Evolutionary conservation across 2,113 vertebrate genomes (phyloP).

Genomic region (Sardina pilchardus): DNA sequence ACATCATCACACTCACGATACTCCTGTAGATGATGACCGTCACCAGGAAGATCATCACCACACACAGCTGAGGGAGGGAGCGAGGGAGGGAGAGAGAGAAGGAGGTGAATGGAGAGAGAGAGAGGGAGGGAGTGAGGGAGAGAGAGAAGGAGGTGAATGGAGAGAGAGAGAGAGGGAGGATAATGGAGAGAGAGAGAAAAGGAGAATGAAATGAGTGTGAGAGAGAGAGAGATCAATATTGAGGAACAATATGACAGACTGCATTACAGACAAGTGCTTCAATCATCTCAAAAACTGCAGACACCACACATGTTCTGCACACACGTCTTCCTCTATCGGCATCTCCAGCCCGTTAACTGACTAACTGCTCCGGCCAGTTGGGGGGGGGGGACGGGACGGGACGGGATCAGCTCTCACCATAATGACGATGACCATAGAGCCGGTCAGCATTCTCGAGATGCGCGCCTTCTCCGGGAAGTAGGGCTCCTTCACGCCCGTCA

Average conservation of each 20-base stretch:
- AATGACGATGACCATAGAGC: constrained; percentile 77
- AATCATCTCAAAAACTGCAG: neutral
- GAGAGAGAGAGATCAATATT: neutral
- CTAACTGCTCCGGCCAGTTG: neutral
- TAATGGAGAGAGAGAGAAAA: neutral
- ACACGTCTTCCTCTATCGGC: neutral
- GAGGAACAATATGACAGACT: neutral
- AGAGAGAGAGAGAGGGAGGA: neutral
- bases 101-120: too few species aligned
- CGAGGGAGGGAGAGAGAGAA: neutral
- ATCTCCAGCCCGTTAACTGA: neutral
- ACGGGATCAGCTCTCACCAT: constrained; percentile 74
- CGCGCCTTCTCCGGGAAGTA: constrained; percentile 70
- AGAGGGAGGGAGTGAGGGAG: neutral
- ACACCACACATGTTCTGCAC: neutral
- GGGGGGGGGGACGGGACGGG: too few species aligned
- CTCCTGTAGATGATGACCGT: constrained; percentile 78
- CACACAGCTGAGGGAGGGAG: constrained; percentile 65
- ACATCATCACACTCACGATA: constrained; percentile 77
- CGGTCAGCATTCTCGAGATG: constrained; percentile 71
- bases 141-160: neutral
- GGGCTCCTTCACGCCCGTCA: constrained; percentile 78
- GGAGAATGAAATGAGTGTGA: too few species aligned
- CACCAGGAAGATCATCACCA: constrained; percentile 79
- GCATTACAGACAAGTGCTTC: neutral